Evolutionary conservation across 2,113 vertebrate species (phyloP), one percentile per base, ranked within the genome.

Genomic region (Prolemur simus): DNA sequence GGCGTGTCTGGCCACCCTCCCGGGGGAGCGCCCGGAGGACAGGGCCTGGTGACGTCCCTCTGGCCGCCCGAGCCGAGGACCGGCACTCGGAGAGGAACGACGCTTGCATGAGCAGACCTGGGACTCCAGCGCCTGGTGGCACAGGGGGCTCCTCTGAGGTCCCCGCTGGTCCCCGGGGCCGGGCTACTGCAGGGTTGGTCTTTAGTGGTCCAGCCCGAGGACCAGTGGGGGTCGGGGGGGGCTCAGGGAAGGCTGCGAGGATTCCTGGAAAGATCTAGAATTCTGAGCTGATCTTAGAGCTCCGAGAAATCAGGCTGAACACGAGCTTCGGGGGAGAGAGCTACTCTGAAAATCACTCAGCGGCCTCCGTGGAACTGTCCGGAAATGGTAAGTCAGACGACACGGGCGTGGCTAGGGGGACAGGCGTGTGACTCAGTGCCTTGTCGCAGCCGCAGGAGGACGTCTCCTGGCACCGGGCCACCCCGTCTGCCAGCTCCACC

Each of bases 361-460:
- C 2, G 0, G 34, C 8, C 11, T 37, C 49, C 20, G 14, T 37
- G 8, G 13, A 1, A 25, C 0, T 29, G 14, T 42, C 49, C n/a
- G 52, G 68, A 89, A 45, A 10, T 0, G 34, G 60, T 2, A 7
- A n/a, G 21, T 6, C 29, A 83, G 25, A 27, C 2, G 27, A 63
- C 45, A 56, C 20, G 11, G 1, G n/a, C 11, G 52, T 13, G 39
- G n/a, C 54, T 15, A 21, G 52, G 42, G 27, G 6, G 34, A 56
- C 42, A 60, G 71, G 56, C 21, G 10, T 18, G 7, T 20, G 20
- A 56, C 6, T 56, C 54, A 56, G 54, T 29, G 21, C 39, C 4
- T 49, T 11, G 0, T 10, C 7, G 12, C n/a, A 4, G 6, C 9
- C 2, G 8, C 32, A 8, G 45, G 29, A 21, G 47, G 2, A 18